These are phyloP conservation scores for Elysia crispata DNA, from an alignment of 2,888 invertebrate species.

Conservation along the genomic window DNA sequence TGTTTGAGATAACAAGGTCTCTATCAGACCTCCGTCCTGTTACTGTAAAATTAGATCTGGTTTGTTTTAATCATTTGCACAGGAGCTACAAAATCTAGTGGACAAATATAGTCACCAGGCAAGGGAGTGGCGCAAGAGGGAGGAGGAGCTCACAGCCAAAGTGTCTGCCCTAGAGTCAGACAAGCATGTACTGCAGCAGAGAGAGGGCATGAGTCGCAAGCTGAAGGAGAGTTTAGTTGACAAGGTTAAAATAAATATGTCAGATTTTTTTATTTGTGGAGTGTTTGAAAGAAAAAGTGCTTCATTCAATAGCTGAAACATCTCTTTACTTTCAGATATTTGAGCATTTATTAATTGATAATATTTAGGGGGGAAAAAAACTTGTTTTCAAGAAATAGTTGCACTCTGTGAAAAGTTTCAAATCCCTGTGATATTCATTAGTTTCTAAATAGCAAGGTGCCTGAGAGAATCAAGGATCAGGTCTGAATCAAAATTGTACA, in stretches of 20 bases:
- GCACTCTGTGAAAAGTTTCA: too few species aligned
- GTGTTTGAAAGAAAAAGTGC: too few species aligned
- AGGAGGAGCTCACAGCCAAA: conserved; percentile 53
- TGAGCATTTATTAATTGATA: too few species aligned
- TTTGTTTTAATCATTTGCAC: conserved; percentile 3
- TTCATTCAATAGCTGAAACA: too few species aligned
- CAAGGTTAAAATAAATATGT: conserved; percentile 48
- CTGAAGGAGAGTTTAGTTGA: conserved; percentile 60
- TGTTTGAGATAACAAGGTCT: background rate
- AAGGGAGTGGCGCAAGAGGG: conserved; percentile 57
- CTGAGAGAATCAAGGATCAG: too few species aligned
- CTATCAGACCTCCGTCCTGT: background rate
- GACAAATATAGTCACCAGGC: conserved; percentile 58
- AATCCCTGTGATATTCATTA: background rate
- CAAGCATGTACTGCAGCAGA: conserved; percentile 51
- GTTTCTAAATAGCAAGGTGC: conserved; percentile 1
- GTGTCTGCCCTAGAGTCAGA: conserved; percentile 56
- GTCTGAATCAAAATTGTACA: too few species aligned
- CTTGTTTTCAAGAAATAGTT: too few species aligned
- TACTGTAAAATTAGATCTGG: background rate
- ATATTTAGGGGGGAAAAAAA: too few species aligned
- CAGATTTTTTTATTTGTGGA: background rate
- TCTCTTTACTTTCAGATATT: too few species aligned
- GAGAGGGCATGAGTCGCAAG: conserved; percentile 51
- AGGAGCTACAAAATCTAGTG: conserved; percentile 61